phyloP scores from a whole-genome alignment of 2,888 invertebrate genomes.

The Octonoba sinensis region DNA sequence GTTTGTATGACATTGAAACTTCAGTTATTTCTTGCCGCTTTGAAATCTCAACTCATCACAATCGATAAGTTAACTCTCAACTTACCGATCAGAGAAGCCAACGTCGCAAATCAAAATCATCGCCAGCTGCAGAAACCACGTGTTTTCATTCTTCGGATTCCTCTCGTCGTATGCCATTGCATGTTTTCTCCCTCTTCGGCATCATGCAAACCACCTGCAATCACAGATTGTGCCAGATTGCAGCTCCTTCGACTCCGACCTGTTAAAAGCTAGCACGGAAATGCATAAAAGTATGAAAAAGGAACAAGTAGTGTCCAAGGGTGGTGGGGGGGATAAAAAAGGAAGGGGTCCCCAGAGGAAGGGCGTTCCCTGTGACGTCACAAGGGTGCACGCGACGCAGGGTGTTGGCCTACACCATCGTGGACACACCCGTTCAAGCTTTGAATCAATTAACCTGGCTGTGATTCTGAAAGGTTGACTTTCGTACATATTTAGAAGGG shows the following conservation, averaged over 20 bases:
- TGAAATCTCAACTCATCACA: too few relatives aligned
- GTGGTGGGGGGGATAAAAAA: constrained; percentile 7
- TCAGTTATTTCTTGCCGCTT: too few relatives aligned
- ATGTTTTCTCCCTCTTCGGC: too few relatives aligned
- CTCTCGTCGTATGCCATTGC: too few relatives aligned
- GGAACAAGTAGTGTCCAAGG: constrained; percentile 18
- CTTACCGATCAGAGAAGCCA: too few relatives aligned
- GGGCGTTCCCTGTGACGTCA: constrained; percentile 62
- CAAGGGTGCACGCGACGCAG: constrained; percentile 52
- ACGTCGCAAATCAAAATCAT: too few relatives aligned
- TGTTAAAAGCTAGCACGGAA: constrained; percentile 41
- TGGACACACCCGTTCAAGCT: constrained; percentile 47
- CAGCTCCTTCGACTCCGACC: constrained; percentile 6
- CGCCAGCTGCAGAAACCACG: too few relatives aligned
- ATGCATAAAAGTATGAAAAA: constrained; percentile 14
- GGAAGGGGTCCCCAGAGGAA: constrained; percentile 45
- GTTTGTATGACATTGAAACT: too few relatives aligned
- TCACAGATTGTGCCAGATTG: too few relatives aligned
- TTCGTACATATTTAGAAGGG: constrained; percentile 6
- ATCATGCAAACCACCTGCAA: too few relatives aligned
- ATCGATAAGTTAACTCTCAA: too few relatives aligned
- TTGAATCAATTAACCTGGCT: constrained; percentile 48
- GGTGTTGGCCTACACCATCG: constrained; percentile 48
- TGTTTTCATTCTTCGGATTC: too few relatives aligned
- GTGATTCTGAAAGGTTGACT: constrained; percentile 28